Evolutionary conservation across 2,888 invertebrate genomes (phyloP).

Genomic region (Caenorhabditis sp.): DNA sequence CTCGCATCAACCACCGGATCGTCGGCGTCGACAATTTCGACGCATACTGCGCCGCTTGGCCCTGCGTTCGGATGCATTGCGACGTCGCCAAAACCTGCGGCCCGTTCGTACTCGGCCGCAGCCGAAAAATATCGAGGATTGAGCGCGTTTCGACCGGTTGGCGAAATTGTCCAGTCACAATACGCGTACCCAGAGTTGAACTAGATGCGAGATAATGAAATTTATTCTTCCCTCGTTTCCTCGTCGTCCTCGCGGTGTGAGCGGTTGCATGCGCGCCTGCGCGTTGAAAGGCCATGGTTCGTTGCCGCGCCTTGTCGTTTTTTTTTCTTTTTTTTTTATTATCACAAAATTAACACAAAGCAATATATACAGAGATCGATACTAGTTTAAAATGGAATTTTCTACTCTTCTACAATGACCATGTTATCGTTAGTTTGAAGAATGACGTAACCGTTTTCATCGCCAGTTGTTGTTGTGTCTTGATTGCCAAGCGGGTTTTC

Average conservation of each 20-base stretch:
- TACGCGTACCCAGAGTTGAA: background rate
- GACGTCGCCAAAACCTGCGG: background rate
- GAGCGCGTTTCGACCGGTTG: background rate
- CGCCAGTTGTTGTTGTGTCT: slow-evolving; percentile 3
- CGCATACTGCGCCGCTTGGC: background rate
- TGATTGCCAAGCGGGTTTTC: slow-evolving; percentile 32
- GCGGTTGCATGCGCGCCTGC: no score
- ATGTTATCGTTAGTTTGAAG: slow-evolving; percentile 14
- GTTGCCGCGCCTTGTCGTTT: background rate
- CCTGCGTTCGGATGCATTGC: background rate
- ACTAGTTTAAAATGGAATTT: background rate
- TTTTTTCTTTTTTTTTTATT: background rate
- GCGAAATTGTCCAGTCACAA: background rate
- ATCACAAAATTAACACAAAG: no score
- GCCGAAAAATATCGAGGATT: background rate
- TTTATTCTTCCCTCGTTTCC: no score
- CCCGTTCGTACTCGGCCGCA: background rate
- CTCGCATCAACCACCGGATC: background rate
- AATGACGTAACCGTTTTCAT: slow-evolving; percentile 42
- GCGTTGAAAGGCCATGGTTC: background rate
- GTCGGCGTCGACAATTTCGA: background rate
- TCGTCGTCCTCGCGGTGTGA: no score
- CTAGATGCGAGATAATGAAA: background rate
- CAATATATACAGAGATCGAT: background rate
- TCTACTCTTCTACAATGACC: background rate